A percentile compares a stretch with the other conserved stretches of the same genome.
phyloP scores from a whole-genome alignment of 2,888 invertebrate genomes.

The Caenorhabditis sp. region DNA sequence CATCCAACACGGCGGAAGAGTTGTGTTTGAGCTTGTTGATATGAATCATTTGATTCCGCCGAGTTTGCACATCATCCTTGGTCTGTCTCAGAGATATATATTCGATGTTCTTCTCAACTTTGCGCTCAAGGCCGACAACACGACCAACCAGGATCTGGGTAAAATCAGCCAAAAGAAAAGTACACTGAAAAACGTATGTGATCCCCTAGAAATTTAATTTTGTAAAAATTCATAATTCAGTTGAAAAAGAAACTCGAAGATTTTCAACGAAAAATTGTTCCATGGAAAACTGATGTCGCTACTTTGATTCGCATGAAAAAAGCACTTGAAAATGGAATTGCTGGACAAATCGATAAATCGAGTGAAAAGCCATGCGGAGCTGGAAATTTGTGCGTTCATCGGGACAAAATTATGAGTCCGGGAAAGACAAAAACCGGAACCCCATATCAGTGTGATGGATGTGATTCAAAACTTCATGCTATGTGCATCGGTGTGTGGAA shows the following conservation, averaged over 20 bases:
- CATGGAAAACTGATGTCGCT: too few species aligned
- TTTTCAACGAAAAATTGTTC: too few species aligned
- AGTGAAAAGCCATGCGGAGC: neutral
- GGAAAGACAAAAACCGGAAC: neutral
- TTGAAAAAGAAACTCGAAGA: too few species aligned
- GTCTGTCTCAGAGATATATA: slow-evolving; percentile 1
- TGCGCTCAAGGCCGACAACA: neutral
- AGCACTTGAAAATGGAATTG: neutral
- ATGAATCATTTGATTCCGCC: neutral
- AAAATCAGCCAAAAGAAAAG: neutral
- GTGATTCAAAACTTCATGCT: neutral
- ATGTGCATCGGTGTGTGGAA: neutral
- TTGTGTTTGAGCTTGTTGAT: neutral
- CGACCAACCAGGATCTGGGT: neutral
- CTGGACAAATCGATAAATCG: neutral
- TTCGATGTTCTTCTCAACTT: neutral
- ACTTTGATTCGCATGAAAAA: neutral
- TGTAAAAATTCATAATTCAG: too few species aligned
- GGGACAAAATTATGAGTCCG: neutral
- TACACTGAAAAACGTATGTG: neutral
- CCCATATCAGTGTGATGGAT: neutral
- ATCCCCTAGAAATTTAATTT: too few species aligned
- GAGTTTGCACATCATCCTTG: slow-evolving; percentile 4
- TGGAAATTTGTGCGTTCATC: neutral
- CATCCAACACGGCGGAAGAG: neutral